Conservation (phyloP, 2,113 vertebrate species). For the Calonectris borealis region DNA sequence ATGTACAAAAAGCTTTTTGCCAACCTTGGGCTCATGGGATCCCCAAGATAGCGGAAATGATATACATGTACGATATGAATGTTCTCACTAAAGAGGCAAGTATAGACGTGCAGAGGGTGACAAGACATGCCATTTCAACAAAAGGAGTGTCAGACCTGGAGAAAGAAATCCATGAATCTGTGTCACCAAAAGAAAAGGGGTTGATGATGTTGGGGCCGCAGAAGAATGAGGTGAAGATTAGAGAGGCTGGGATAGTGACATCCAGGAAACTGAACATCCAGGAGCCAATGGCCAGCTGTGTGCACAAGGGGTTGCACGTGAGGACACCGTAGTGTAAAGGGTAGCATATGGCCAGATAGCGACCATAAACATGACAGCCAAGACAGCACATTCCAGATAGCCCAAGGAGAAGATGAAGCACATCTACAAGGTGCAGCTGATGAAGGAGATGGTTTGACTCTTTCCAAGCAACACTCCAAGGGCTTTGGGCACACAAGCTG, state of each 20-base stretch:
- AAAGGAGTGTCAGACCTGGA: background rate
- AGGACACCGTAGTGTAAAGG: no score
- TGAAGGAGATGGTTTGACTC: background rate
- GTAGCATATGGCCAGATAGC: background rate
- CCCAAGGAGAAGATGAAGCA: background rate
- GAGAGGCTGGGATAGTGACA: no score
- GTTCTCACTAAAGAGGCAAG: background rate
- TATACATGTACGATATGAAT: no score
- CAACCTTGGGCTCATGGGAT: background rate
- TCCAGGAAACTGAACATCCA: no score
- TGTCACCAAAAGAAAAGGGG: background rate
- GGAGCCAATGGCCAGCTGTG: no score
- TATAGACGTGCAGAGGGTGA: background rate
- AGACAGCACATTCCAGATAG: background rate
- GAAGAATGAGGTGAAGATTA: no score
- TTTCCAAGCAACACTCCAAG: background rate
- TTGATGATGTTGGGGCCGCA: no score
- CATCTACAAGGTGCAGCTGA: background rate
- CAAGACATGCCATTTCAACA: background rate
- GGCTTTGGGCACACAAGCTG: background rate
- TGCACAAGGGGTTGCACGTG: no score
- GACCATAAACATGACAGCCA: background rate
- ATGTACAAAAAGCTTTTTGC: background rate
- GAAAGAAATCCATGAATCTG: background rate
- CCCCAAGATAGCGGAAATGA: background rate